Evolutionary conservation across 1,140 invertebrate genomes (phyloP), one percentile per base, ranked within the genome.

Genomic region (Aphidius ervi): DNA sequence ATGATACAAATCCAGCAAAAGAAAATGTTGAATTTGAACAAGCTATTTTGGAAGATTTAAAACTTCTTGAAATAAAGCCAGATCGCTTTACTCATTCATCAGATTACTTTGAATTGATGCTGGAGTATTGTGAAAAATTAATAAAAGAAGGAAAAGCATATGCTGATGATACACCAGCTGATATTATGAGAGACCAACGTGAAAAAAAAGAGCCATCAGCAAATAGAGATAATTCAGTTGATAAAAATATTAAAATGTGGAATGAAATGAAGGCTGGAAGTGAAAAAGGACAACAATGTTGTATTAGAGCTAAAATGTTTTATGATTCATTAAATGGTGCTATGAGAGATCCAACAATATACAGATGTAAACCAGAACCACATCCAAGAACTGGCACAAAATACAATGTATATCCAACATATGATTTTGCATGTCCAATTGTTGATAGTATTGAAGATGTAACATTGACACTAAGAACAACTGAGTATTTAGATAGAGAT

Each of bases 1-100:
- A 99, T 83, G 98, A 99, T 74, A 99, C 98, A 6, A 99, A 99
- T 82, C 98, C 98, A 43, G 97, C 95, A 5, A 99, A 99, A 75
- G 98, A 99, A 75, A 95, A 97, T 74, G 90, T 90, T n/a, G 92
- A 99, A 68, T 99, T 97, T 83, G 98, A 99, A 76, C 87, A 97
- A 82, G 95, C 98, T 1, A 99, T 99, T 68, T 78, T 98, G 23
- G 91, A 98, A 78, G 98, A 99, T 82, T 82, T 99, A 9, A 84
- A 89, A 68, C 84, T 97, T 83, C 75, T 99, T 48, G 84, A 97
- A 71, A 90, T 99, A 53, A 92, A 95, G 67, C 94, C 94, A 4
- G 93, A 99, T 79, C 74, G 85, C 40, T 97, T 97, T 76, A 94
- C 95, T 3, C 93, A 97, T 77, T 97, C 97, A 1, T 99, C 97